A percentile compares a stretch with the other conserved stretches of the same genome.
These are phyloP conservation scores for Hydrozoanthus tunicans DNA, from an alignment of 64 coral and sea anemone genomes.

Conservation along the genomic window DNA sequence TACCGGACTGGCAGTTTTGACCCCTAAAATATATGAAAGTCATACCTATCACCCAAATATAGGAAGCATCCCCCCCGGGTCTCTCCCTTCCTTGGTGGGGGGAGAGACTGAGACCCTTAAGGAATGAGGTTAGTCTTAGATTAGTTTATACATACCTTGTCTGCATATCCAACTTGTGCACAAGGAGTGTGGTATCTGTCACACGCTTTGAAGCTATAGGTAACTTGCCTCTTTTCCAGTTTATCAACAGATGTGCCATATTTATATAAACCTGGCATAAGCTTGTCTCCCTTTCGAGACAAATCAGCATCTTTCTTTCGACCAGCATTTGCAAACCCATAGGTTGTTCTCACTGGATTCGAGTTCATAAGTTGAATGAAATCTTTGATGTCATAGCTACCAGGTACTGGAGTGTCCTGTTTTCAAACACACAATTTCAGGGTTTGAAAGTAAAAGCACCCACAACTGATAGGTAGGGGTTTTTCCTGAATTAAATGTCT, in stretches of 20 bases:
- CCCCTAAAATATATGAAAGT: too few relatives aligned
- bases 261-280: slow-evolving; percentile 97
- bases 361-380: slow-evolving; percentile 80
- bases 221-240: slow-evolving; percentile 69
- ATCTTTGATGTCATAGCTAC: slow-evolving; percentile 81
- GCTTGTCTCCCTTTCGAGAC: slow-evolving; percentile 68
- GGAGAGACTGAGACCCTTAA: too few relatives aligned
- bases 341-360: slow-evolving; percentile 76
- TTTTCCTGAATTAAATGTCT: not conserved
- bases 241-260: slow-evolving; percentile 76
- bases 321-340: slow-evolving; percentile 95
- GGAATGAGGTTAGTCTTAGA: too few relatives aligned
- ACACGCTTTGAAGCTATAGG: slow-evolving; percentile 87
- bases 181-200: slow-evolving; percentile 85
- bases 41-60: too few relatives aligned
- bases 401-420: slow-evolving; percentile 96
- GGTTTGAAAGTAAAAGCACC: not conserved
- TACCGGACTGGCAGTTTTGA: too few relatives aligned
- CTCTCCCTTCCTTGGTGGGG: too few relatives aligned
- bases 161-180: slow-evolving; percentile 87
- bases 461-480: not conserved
- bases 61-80: too few relatives aligned
- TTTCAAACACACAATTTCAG: not conserved
- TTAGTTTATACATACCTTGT: slow-evolving; percentile 68
- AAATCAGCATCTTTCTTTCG: slow-evolving; percentile 90